phyloP scores from a whole-genome alignment of 2,113 vertebrate genomes.

The Meleagris gallopavo region DNA sequence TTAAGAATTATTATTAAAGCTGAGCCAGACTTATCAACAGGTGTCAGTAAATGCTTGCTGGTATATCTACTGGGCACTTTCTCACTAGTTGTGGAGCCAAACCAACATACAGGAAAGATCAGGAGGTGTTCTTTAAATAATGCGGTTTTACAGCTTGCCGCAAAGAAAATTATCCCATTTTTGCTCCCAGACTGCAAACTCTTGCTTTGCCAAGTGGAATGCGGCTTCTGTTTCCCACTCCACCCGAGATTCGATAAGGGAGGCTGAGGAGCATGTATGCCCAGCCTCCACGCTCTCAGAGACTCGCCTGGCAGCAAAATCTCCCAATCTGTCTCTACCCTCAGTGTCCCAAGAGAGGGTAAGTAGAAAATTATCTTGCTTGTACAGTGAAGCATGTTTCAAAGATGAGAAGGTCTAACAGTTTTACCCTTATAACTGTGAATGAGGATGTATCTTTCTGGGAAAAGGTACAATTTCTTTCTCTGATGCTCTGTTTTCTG shows the following conservation, averaged over 20 bases:
- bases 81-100: background rate
- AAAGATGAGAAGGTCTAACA: constrained; percentile 16
- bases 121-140: constrained; percentile 36
- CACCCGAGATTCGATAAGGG: constrained; percentile 71
- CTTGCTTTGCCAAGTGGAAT: constrained; percentile 77
- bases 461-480: background rate
- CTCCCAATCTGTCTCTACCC: constrained; percentile 71
- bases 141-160: constrained; percentile 34
- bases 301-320: constrained; percentile 65
- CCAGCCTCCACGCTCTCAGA: constrained; percentile 66
- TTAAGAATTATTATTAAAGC: background rate
- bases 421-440: background rate
- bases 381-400: background rate
- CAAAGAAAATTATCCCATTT: constrained; percentile 67
- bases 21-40: background rate
- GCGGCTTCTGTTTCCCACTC: constrained; percentile 59
- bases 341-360: constrained; percentile 71
- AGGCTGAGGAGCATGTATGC: constrained; percentile 70
- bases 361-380: constrained; percentile 66
- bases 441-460: background rate
- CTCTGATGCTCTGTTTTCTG: background rate
- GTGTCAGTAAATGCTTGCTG: background rate
- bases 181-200: constrained; percentile 74
- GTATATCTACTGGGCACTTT: background rate
- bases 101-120: background rate